Evolutionary conservation across 2,113 vertebrate species (phyloP), one percentile per base, ranked within the genome.

Genomic region (Thamnaconus septentrionalis): DNA sequence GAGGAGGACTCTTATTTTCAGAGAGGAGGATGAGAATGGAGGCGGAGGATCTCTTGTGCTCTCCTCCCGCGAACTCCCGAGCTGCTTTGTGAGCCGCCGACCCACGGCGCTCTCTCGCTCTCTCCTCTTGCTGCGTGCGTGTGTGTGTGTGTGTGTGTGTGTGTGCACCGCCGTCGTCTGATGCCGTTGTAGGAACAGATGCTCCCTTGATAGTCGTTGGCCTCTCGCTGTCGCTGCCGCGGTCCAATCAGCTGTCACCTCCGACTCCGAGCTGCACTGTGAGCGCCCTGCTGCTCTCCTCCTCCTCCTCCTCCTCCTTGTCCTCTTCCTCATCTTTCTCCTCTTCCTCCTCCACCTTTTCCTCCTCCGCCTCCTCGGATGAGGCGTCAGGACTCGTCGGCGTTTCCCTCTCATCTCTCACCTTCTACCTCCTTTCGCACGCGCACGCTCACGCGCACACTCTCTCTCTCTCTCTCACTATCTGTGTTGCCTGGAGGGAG

Each of bases 161-260:
- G 67, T 68, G 74, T 73, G 18, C 18, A 31, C 18, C 18, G 18
- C 18, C 18, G 67, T 82, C 76, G 80, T 85, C 79, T 82, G 78
- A 79, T 84, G 75, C 77, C 71, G 75, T 31, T 31, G 18, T 77
- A 71, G 71, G 88, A 90, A 82, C 88, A 90, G 89, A 92, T 90
- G 83, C 82, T 89, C 83, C 88, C 89, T 85, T 84, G 81, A 85
- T 89, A 82, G 83, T 81, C 76, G 87, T 90, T 91, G 90, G 88
- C 92, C 92, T 91, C 92, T 90, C 85, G 73, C 92, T 93, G 92
- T 93, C 93, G 94, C 92, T 88, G 93, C 90, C 87, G 86, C 90
- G 93, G 92, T 93, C 94, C 95, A 94, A 94, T 96, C 93, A 94
- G 92, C 92, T 94, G 93, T 93, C 94, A 93, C 89, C 91, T 31